Evolutionary conservation across 2,797 vertebrate genomes (phyloP), one percentile per base, ranked within the genome.

Genomic region (Mallotus villosus): DNA sequence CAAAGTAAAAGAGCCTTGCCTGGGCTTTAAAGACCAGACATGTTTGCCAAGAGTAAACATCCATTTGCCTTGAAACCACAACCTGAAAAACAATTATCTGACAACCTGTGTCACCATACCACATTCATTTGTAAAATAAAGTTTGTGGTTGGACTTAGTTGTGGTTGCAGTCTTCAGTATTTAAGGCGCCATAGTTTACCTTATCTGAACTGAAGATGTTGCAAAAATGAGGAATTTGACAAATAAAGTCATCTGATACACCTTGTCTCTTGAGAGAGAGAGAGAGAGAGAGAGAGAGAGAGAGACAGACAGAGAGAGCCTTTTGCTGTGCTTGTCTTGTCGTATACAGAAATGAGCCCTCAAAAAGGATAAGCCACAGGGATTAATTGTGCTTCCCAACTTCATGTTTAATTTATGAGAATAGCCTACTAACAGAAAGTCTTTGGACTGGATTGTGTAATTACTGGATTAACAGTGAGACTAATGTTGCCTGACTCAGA

Each of bases 211-310:
- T 46, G 41, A 46, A 46, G 41, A 46, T 41, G 7, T 34, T 79
- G 64, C 60, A 6, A 25, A 49, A 73, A 60, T 63, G 77, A 75
- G 63, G 71, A 41, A 24, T 22, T 49, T 65, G 74, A 71, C 2
- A 67, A 83, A 73, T 68, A 72, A 51, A 57, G 70, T 81, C 76
- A 84, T 86, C 83, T 80, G 85, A 85, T 78, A 74, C 49, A 68
- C 79, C 80, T 4, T 29, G 49, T 63, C 84, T 75, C 51, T 29
- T 19, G 4, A 16, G 14, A 53, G 12, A 12, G 75, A 83, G 89
- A 88, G 84, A 83, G 89, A 88, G 84, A 83, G 89, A 88, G 84
- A 83, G 89, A 88, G 84, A 83, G 89, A 88, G 84, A 83, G 89
- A 88, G 84, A n/a, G n/a, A n/a, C n/a, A n/a, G n/a, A n/a, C n/a